Evolutionary conservation across 2,113 vertebrate species (phyloP).

Genomic region (Thryonomys swinderianus): DNA sequence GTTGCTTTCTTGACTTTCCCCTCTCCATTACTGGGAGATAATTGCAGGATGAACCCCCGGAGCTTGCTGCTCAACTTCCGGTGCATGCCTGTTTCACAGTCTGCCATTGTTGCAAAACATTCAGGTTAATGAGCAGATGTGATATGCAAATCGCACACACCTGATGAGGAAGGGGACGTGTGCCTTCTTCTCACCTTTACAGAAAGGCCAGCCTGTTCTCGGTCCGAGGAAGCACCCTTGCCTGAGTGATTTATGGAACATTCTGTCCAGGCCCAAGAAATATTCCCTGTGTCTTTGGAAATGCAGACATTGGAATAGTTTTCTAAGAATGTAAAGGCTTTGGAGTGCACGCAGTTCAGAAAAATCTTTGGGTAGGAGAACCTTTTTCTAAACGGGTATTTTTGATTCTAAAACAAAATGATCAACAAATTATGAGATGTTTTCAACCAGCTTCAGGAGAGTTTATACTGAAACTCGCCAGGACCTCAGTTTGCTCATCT

Average conservation of each 20-base stretch:
- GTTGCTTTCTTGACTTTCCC: conserved; percentile 62
- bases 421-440: conserved; percentile 16
- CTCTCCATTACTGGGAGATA: conserved; percentile 78
- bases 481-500: not conserved
- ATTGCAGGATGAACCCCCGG: conserved; percentile 74
- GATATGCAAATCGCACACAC: conserved; percentile 83
- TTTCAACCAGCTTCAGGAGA: conserved; percentile 22
- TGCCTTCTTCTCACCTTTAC: conserved; percentile 61
- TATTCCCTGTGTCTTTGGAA: conserved; percentile 60
- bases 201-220: not conserved
- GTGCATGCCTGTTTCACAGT: conserved; percentile 74
- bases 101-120: conserved; percentile 76
- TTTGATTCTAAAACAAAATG: conserved; percentile 47
- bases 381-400: not conserved
- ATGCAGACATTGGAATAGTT: conserved; percentile 37
- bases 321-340: conserved; percentile 21
- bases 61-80: conserved; percentile 71
- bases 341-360: not conserved
- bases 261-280: conserved; percentile 40
- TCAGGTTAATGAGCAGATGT: conserved; percentile 84
- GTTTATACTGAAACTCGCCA: not conserved
- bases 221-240: not conserved
- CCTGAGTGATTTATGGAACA: not conserved
- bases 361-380: conserved; percentile 36
- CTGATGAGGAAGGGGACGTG: conserved; percentile 57